Evolutionary conservation across 2,113 vertebrate species (phyloP).

Genomic region (Xiphias gladius): DNA sequence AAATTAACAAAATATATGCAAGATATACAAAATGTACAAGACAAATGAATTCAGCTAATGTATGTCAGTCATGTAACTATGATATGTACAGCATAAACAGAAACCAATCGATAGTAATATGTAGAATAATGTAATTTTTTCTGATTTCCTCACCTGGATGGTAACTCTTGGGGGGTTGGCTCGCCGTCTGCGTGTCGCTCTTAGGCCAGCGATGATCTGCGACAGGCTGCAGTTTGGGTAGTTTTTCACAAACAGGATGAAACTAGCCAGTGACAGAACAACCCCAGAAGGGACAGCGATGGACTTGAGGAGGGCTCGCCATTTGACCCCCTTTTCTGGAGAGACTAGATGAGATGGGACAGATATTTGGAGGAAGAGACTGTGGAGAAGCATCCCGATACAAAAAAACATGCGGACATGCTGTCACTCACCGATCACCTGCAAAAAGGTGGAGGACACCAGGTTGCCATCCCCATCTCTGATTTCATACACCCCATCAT

Average conservation of each 20-base stretch:
- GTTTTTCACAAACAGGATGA: conserved; percentile 79
- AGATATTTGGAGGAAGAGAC: neutral
- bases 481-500: conserved; percentile 81
- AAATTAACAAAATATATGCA: neutral
- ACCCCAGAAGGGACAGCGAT: conserved; percentile 77
- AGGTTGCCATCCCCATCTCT: conserved; percentile 77
- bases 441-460: conserved; percentile 78
- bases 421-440: conserved; percentile 75
- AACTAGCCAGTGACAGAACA: conserved; percentile 77
- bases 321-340: conserved; percentile 67
- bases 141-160: conserved; percentile 71
- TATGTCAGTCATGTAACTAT: neutral
- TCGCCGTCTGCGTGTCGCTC: conserved; percentile 52
- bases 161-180: conserved; percentile 66
- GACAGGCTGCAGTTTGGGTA: conserved; percentile 74
- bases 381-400: neutral
- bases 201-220: conserved; percentile 62
- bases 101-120: neutral
- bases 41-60: neutral
- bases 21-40: neutral
- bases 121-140: neutral
- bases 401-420: neutral
- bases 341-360: neutral
- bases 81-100: neutral
- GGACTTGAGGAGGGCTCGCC: conserved; percentile 75